phyloP scores from a whole-genome alignment of 2,888 invertebrate genomes.

The Yponomeuta cagnagella region DNA sequence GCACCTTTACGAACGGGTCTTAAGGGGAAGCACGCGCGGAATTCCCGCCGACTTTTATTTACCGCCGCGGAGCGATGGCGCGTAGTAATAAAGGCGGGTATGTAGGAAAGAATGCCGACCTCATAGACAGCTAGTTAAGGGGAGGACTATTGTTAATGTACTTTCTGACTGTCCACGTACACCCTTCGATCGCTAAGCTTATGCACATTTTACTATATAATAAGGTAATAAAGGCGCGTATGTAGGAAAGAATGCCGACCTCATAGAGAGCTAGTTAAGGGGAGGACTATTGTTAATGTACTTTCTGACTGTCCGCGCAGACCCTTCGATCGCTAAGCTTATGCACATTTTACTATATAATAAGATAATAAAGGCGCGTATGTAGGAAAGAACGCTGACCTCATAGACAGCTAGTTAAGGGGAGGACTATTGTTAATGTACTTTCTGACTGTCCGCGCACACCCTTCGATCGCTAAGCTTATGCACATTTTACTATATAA shows the following conservation, averaged over 20 bases:
- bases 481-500: too few relatives aligned
- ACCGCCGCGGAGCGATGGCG: constrained; percentile 18
- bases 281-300: not conserved
- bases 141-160: not conserved
- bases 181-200: too few relatives aligned
- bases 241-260: constrained; percentile 12
- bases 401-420: constrained; percentile 14
- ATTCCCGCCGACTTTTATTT: constrained; percentile 39
- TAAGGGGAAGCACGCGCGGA: constrained; percentile 30
- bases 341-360: too few relatives aligned
- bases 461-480: too few relatives aligned
- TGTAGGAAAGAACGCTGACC: constrained; percentile 11
- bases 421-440: not conserved
- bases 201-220: too few relatives aligned
- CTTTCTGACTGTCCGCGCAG: too few relatives aligned
- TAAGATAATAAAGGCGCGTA: constrained; percentile 7
- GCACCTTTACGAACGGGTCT: constrained; percentile 16
- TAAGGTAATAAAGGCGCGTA: constrained; percentile 6
- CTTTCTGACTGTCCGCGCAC: too few relatives aligned
- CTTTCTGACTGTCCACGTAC: too few relatives aligned
- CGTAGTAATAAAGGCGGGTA: constrained; percentile 12
- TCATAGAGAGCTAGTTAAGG: constrained; percentile 14
- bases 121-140: constrained; percentile 15
- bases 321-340: too few relatives aligned
- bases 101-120: constrained; percentile 12